phyloP scores from a whole-genome alignment of 92 coral and sea anemone genomes.

The Porites rus region DNA sequence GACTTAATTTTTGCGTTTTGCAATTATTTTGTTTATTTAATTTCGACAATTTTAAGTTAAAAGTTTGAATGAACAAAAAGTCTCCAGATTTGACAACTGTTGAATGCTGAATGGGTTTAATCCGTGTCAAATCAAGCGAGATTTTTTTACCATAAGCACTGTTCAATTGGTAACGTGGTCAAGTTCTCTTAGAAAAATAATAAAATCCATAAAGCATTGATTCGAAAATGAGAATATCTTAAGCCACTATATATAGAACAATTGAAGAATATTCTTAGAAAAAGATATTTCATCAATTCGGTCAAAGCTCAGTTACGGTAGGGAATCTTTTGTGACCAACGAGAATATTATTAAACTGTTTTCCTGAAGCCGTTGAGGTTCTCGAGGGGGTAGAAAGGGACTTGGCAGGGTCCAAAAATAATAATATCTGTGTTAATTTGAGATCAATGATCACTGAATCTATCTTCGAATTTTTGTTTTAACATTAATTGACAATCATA shows the following conservation, averaged over 20 bases:
- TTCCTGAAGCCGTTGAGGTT: background rate
- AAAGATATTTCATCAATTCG: background rate
- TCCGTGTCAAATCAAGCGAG: slow-evolving; percentile 12
- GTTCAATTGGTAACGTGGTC: background rate
- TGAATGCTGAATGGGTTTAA: background rate
- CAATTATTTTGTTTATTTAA: no score
- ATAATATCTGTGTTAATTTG: no score
- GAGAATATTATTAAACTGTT: background rate
- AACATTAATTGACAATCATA: no score
- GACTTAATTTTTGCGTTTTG: no score
- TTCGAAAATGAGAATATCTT: background rate
- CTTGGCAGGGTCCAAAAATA: no score
- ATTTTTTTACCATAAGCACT: background rate
- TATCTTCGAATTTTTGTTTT: no score
- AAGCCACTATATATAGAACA: background rate
- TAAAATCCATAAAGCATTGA: no score
- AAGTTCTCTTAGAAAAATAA: background rate
- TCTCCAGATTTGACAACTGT: slow-evolving; percentile 22
- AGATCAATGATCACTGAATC: no score
- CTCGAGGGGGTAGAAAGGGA: background rate
- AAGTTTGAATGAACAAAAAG: background rate
- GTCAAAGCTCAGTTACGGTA: background rate
- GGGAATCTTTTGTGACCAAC: background rate
- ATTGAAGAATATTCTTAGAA: no score
- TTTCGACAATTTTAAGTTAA: background rate